Percentiles rank a stretch among this genome's conserved stretches.
These are phyloP conservation scores for Agapornis canus DNA, from an alignment of 2,797 vertebrate genomes.

Conservation along the genomic window DNA sequence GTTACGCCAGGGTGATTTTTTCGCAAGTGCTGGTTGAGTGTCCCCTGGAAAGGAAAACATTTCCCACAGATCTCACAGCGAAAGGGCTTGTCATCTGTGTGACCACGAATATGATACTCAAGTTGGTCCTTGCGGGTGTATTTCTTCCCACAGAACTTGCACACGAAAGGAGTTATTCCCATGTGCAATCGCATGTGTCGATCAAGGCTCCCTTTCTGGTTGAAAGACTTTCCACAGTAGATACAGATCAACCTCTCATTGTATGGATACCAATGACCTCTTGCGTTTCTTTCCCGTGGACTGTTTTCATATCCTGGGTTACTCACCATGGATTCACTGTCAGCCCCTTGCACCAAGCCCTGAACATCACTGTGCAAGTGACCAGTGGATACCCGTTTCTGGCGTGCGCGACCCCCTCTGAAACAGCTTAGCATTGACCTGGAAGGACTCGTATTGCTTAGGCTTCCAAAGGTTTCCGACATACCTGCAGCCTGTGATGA, in stretches of 20 bases:
- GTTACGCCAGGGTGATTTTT: conserved; percentile 94
- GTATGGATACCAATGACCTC: conserved; percentile 95
- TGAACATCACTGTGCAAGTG: conserved; percentile 76
- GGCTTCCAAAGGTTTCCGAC: conserved; percentile 83
- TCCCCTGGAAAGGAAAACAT: conserved; percentile 99
- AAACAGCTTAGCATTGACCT: conserved; percentile 93
- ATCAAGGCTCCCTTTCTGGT: conserved; percentile 98
- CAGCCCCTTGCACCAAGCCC: conserved; percentile 77
- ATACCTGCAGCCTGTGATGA: conserved; percentile 79
- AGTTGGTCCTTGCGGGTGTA: conserved; percentile 99
- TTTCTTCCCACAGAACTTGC: conserved; percentile 98
- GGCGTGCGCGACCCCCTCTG: conserved; percentile 87
- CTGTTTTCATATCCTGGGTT: conserved; percentile 85
- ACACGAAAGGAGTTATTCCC: conserved; percentile 99
- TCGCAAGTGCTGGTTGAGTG: conserved; percentile 98
- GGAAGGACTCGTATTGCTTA: conserved; percentile 92
- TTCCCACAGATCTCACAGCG: conserved; percentile 98
- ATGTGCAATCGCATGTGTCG: conserved; percentile 98
- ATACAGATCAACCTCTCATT: conserved; percentile 95
- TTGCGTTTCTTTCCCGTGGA: conserved; percentile 87
- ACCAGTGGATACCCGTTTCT: conserved; percentile 83
- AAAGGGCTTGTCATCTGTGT: conserved; percentile 99
- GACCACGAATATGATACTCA: conserved; percentile 98
- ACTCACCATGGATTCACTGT: conserved; percentile 79
- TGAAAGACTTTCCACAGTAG: conserved; percentile 99